Conservation (phyloP, 2,888 invertebrate species). For the Geophilus truncorum region DNA sequence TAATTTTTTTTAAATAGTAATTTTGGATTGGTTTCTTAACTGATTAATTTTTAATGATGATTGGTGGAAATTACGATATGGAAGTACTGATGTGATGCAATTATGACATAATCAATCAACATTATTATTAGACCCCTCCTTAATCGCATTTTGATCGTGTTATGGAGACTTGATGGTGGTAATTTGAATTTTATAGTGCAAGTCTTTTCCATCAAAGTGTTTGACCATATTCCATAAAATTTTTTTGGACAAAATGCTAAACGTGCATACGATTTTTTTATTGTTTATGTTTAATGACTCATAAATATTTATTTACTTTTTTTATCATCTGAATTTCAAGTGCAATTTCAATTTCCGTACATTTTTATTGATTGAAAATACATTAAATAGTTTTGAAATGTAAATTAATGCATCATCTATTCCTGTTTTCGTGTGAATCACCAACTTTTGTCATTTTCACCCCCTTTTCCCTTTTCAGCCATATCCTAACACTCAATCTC, state of each 20-base stretch:
- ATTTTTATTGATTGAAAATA: background rate
- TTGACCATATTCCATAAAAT: background rate
- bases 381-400: conserved; percentile 1
- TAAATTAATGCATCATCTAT: background rate
- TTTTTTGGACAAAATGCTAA: no score
- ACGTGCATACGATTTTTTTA: no score
- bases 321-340: background rate
- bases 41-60: background rate
- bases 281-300: background rate
- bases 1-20: no score
- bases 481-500: background rate
- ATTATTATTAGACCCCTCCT: conserved; percentile 27
- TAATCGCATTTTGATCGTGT: conserved; percentile 14
- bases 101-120: conserved; percentile 15
- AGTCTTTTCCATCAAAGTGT: background rate
- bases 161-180: background rate
- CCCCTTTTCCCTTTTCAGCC: background rate
- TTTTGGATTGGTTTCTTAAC: background rate
- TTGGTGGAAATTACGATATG: background rate
- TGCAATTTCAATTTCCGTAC: background rate
- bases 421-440: background rate
- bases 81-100: background rate
- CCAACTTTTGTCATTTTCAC: background rate
- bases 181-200: conserved; percentile 20
- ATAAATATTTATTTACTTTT: background rate